Conservation (phyloP, 2,797 vertebrate species). For the Notoglanidium macrostoma region DNA sequence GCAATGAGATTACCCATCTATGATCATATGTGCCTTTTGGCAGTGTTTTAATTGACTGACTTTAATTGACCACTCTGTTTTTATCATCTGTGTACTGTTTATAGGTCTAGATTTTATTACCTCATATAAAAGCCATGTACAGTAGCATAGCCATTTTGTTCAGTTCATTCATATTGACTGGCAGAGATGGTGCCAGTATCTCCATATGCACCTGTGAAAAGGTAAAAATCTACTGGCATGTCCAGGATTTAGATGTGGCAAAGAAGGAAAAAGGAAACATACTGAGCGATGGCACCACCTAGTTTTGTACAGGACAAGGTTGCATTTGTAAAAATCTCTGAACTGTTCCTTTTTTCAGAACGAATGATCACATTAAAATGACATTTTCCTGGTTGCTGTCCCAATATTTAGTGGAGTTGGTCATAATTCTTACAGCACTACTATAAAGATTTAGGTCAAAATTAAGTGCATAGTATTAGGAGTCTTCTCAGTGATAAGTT, state of each 20-base stretch:
- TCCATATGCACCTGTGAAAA: neutral
- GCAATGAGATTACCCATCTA: neutral
- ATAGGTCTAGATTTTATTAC: neutral
- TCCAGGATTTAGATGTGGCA: neutral
- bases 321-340: neutral
- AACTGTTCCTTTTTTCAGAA: neutral
- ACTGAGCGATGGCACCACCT: neutral
- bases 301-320: neutral
- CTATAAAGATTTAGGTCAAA: neutral
- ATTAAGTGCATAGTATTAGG: neutral
- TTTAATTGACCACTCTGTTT: neutral
- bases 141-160: neutral
- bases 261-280: neutral
- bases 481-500: neutral
- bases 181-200: neutral
- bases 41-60: neutral
- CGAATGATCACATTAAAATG: neutral
- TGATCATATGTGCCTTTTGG: neutral
- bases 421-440: neutral
- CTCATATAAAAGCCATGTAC: neutral
- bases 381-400: neutral
- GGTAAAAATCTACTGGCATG: neutral
- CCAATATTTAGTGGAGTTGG: neutral
- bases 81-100: neutral
- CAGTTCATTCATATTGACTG: neutral